These are phyloP conservation scores for Acinonyx jubatus DNA, from an alignment of 2,113 vertebrate species.

Conservation along the genomic window DNA sequence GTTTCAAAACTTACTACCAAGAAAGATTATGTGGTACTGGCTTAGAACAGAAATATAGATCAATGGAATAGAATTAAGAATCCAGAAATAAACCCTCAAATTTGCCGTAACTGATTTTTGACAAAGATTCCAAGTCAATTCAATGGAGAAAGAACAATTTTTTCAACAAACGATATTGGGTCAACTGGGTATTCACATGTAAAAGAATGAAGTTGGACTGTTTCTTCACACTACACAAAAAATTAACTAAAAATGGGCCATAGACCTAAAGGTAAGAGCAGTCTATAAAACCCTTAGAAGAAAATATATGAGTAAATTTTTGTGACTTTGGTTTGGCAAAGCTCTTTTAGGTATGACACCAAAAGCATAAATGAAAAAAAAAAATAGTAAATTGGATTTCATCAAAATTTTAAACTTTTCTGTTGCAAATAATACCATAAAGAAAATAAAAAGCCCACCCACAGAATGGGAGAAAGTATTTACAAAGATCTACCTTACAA, in stretches of 20 bases:
- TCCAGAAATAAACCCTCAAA: neutral
- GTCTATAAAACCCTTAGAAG: neutral
- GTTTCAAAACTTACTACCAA: neutral
- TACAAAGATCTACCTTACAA: neutral
- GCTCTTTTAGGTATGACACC: neutral
- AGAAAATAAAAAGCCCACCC: neutral
- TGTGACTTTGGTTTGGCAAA: neutral
- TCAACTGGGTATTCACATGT: neutral
- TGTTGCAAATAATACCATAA: neutral
- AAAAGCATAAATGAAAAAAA: neutral
- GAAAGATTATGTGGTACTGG: neutral
- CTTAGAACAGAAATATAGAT: neutral
- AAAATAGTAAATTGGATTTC: neutral
- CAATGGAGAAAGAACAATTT: neutral
- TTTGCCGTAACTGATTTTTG: neutral
- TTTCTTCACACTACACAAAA: neutral
- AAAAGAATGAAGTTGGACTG: neutral
- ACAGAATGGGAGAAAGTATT: neutral
- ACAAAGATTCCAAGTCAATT: neutral
- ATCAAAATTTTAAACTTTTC: neutral
- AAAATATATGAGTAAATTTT: neutral
- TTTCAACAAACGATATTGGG: neutral
- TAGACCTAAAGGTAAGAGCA: neutral
- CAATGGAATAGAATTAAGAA: neutral
- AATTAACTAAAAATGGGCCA: neutral